phyloP scores from a whole-genome alignment of 2,797 vertebrate species.

The Cercopithecus petaurista region DNA sequence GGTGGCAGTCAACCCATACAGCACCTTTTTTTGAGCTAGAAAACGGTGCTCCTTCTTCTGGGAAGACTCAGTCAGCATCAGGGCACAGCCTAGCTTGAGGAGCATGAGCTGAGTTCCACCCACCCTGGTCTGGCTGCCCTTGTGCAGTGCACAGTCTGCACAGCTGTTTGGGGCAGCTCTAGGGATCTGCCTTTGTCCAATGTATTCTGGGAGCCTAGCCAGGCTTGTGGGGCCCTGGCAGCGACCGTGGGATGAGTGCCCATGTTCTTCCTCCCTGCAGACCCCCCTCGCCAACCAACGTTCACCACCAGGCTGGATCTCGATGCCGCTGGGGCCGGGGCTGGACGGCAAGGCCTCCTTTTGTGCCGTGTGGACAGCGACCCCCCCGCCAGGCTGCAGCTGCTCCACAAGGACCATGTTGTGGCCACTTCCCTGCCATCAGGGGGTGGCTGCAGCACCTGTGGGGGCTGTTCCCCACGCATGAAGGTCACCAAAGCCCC shows the following conservation, averaged over 20 bases:
- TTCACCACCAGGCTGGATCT: conserved; percentile 74
- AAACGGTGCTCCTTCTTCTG: background rate
- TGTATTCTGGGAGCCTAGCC: background rate
- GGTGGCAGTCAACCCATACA: background rate
- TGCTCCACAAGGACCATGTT: conserved; percentile 54
- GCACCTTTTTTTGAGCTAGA: background rate
- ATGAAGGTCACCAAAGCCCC: background rate
- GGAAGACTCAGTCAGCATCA: background rate
- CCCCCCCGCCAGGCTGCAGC: conserved; percentile 75
- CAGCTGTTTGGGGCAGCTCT: background rate
- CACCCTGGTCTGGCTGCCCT: background rate
- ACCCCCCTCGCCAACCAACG: conserved; percentile 67
- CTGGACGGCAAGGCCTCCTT: conserved; percentile 75
- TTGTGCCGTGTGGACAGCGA: conserved; percentile 81
- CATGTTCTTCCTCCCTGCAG: conserved; percentile 12
- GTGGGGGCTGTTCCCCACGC: conserved; percentile 8
- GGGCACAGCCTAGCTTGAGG: background rate
- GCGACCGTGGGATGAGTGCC: background rate
- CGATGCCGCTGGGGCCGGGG: rapidly evolving
- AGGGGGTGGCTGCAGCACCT: background rate
- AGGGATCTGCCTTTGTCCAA: background rate
- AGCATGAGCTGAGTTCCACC: background rate
- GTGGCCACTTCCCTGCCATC: conserved; percentile 69
- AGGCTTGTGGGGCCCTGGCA: background rate
- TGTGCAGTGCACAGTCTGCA: background rate